Percentiles rank a stretch among this genome's conserved stretches.
Evolutionary conservation across 2,113 vertebrate genomes (phyloP).

Genomic region (Elanus axillaris): DNA sequence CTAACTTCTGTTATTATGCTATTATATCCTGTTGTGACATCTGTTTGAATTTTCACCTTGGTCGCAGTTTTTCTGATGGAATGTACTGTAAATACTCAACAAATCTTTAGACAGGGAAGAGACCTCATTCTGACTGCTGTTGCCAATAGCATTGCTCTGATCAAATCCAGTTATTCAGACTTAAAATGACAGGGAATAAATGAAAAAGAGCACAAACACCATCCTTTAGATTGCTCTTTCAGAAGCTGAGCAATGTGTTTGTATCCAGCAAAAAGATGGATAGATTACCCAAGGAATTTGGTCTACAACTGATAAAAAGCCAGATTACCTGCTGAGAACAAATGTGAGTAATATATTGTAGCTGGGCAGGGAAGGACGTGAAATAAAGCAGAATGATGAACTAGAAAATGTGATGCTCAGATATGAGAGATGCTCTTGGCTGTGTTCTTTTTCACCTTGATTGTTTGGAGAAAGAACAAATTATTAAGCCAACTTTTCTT

Average conservation of each 20-base stretch:
- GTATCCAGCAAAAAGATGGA: neutral
- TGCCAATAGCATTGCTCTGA: neutral
- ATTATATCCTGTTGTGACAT: neutral
- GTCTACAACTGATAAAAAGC: neutral
- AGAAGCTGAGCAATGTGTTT: neutral
- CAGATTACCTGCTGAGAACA: neutral
- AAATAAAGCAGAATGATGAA: neutral
- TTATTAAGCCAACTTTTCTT: neutral
- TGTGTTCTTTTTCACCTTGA: neutral
- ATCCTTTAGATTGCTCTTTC: neutral
- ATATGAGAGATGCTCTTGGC: neutral
- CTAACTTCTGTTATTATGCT: neutral
- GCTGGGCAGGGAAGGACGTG: neutral
- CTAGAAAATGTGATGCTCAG: neutral
- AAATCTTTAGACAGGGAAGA: neutral
- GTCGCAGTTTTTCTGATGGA: neutral
- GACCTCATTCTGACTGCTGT: neutral
- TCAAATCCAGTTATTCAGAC: neutral
- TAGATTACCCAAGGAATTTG: neutral
- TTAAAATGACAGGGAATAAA: neutral
- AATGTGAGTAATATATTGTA: neutral
- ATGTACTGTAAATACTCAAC: neutral
- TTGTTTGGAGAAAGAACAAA: neutral
- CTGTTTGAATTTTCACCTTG: neutral
- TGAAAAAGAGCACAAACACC: neutral